Evolutionary conservation across 2,888 invertebrate species (phyloP), one percentile per base, ranked within the genome.

Genomic region (Amphipyra tragopoginis): DNA sequence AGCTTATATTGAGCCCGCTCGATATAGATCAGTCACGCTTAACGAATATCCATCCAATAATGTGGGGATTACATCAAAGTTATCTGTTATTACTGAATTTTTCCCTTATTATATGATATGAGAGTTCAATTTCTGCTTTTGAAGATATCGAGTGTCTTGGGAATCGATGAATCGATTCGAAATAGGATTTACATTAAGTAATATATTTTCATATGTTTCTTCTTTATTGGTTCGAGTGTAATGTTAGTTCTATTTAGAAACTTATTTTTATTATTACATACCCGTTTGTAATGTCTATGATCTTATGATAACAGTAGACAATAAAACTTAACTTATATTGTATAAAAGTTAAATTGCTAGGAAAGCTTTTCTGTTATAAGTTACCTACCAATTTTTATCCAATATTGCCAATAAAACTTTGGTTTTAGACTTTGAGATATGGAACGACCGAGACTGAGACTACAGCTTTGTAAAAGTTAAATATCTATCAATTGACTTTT

Each of bases 41-140:
- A 65, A 61, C 61, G 64, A 74, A 59, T 61, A 62, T 47, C 63
- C 56, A 59, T 75, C 75, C 77, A 77, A 77, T 77, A 75, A 66
- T 63, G 62, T 43, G 21, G 33, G 64, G 73, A 75, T 75, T 75
- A 77, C 72, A 59, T 34, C 57, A 47, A 65, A 68, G 49, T 66
- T 65, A 62, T 59, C 70, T 55, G 44, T 58, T 65, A 63, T 68
- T 65, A 63, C 50, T 47, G 29, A 55, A 9, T 49, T 70, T 65
- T 71, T 58, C 44, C 64, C 55, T 38, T 43, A 44, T 63, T 66
- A 58, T 61, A 57, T 55, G 34, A 54, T 62, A 65, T 52, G 29
- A 59, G 60, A 45, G 52, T 57, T 58, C 65, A 40, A 61, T 62
- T 63, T 48, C 51, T 55, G 47, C 36, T 50, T 56, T 54, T 53